These are phyloP conservation scores for Panthera leo DNA, from an alignment of 2,113 vertebrate species.

Conservation along the genomic window DNA sequence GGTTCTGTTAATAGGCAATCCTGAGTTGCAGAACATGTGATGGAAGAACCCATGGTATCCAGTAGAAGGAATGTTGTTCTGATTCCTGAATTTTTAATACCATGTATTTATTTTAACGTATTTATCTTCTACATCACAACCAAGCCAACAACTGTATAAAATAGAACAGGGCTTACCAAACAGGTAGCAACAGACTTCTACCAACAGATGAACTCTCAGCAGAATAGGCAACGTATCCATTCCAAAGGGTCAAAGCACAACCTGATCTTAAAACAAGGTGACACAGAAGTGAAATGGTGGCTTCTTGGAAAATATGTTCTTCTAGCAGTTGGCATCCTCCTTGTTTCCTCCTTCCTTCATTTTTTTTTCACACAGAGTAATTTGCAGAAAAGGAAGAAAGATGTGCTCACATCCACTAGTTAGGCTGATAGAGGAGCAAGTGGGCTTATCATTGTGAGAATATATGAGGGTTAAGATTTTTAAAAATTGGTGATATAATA, in stretches of 20 bases:
- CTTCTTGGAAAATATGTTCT: background rate
- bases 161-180: background rate
- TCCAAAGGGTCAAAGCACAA: background rate
- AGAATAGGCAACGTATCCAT: background rate
- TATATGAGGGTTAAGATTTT: background rate
- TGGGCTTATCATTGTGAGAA: background rate
- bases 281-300: no score
- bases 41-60: background rate
- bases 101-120: background rate
- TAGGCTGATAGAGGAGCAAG: background rate
- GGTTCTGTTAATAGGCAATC: background rate
- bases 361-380: background rate
- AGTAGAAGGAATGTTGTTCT: background rate
- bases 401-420: background rate
- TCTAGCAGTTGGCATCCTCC: rapidly evolving
- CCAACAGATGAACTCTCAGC: background rate
- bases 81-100: background rate
- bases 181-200: background rate
- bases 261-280: background rate
- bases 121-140: background rate
- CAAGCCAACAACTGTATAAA: background rate
- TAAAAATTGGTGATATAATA: background rate
- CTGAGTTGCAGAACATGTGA: background rate
- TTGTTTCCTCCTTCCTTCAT: background rate
- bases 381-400: background rate